Conservation (phyloP, 2,113 vertebrate genomes). For the Ammospiza caudacuta region DNA sequence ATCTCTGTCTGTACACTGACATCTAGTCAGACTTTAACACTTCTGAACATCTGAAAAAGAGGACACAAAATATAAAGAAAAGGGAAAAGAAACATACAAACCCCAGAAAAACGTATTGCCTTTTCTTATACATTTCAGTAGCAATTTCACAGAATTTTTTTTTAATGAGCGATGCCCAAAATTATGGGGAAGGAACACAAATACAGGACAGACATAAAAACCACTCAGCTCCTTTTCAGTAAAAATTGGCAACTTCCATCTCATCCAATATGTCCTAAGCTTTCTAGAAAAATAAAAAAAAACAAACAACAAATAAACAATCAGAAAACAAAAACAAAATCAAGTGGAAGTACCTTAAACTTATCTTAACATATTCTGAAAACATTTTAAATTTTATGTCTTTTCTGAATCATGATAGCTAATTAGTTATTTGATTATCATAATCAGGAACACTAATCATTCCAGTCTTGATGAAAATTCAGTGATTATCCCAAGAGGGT, state of each 20-base stretch:
- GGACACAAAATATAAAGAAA: neutral
- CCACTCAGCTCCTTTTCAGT: neutral
- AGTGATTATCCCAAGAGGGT: slow-evolving; percentile 72
- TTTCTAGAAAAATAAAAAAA: neutral
- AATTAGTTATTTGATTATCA: slow-evolving; percentile 80
- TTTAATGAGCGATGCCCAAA: neutral
- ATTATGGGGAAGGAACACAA: neutral
- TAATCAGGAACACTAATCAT: slow-evolving; percentile 80
- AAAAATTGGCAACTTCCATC: neutral
- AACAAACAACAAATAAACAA: neutral
- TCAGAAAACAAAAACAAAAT: neutral
- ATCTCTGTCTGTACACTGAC: neutral
- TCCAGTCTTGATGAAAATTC: slow-evolving; percentile 77
- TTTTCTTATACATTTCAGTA: neutral
- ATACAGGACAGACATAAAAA: neutral
- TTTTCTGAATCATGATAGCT: slow-evolving; percentile 72
- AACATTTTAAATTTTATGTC: slow-evolving; percentile 45
- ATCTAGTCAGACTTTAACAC: neutral
- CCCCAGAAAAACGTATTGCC: neutral
- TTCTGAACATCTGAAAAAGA: neutral
- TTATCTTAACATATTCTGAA: neutral
- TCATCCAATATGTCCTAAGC: neutral
- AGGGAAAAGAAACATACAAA: neutral
- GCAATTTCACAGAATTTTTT: neutral
- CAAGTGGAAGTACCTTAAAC: neutral